Percentiles rank a stretch among this genome's conserved stretches.
Conservation (phyloP, 2,797 vertebrate species). For the Furcifer pardalis region DNA sequence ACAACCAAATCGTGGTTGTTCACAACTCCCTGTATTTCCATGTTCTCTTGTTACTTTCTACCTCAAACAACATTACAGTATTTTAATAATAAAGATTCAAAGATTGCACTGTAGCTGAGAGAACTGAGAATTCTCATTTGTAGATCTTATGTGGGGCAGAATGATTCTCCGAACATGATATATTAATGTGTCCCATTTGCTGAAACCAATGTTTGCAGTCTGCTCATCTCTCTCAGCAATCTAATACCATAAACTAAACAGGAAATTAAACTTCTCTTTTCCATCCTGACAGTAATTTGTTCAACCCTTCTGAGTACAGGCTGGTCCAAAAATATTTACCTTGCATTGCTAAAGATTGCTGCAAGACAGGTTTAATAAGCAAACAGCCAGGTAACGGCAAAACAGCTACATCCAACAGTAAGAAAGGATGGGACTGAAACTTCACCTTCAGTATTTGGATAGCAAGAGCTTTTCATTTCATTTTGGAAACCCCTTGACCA, state of each 20-base stretch:
- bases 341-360: slow-evolving; percentile 36
- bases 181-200: not conserved
- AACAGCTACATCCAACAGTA: not conserved
- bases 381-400: not conserved
- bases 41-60: slow-evolving; percentile 5
- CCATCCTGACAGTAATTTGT: not conserved
- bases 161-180: not conserved
- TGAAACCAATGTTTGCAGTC: slow-evolving; percentile 1
- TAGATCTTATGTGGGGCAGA: not conserved
- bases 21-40: not conserved
- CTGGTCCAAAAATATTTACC: slow-evolving; percentile 44
- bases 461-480: not conserved
- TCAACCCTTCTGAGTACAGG: not conserved
- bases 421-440: not conserved
- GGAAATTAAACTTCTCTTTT: slow-evolving; percentile 33
- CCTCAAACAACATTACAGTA: not conserved
- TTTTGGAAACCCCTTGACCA: not conserved
- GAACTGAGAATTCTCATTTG: not conserved
- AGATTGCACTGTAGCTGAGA: slow-evolving; percentile 21
- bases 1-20: not conserved
- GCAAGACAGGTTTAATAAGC: slow-evolving; percentile 33
- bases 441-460: slow-evolving; percentile 14
- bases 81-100: not conserved
- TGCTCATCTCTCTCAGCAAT: slow-evolving; percentile 9
- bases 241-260: slow-evolving; percentile 37